These are phyloP conservation scores for Chionis minor DNA, from an alignment of 2,113 vertebrate species.

Conservation along the genomic window DNA sequence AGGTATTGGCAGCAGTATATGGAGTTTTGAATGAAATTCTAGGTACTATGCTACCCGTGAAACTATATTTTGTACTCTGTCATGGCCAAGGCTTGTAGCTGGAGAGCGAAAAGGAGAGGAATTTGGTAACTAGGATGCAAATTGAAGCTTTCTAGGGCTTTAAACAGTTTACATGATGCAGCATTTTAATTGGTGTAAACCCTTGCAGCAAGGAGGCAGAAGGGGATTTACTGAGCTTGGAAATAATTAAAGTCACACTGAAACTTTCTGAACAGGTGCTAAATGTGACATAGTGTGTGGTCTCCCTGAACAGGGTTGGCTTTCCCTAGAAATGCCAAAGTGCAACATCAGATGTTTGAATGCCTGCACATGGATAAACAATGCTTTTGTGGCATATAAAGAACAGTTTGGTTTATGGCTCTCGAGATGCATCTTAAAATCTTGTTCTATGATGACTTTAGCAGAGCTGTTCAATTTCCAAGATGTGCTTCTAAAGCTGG, in stretches of 20 bases:
- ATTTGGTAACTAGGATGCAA: neutral
- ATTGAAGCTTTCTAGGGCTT: neutral
- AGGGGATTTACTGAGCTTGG: slow-evolving; percentile 13
- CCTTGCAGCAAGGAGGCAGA: slow-evolving; percentile 20
- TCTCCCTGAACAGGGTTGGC: neutral
- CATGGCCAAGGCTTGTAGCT: neutral
- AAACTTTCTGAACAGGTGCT: slow-evolving; percentile 38
- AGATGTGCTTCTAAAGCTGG: neutral
- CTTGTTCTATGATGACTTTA: neutral
- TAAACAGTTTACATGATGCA: neutral
- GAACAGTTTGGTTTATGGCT: slow-evolving; percentile 21
- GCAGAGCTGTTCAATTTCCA: neutral
- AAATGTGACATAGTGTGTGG: slow-evolving; percentile 42
- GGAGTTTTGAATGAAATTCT: neutral
- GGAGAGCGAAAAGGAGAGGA: neutral
- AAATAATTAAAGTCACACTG: slow-evolving; percentile 31
- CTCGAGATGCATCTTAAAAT: slow-evolving; percentile 17
- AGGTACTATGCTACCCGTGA: neutral
- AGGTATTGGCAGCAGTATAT: neutral
- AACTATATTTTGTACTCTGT: neutral
- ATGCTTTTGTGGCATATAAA: neutral
- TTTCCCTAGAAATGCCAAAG: neutral
- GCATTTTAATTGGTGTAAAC: neutral
- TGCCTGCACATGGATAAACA: neutral
- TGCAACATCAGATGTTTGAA: neutral